Conservation (phyloP, 2,888 invertebrate genomes). For the Merodon equestris region DNA sequence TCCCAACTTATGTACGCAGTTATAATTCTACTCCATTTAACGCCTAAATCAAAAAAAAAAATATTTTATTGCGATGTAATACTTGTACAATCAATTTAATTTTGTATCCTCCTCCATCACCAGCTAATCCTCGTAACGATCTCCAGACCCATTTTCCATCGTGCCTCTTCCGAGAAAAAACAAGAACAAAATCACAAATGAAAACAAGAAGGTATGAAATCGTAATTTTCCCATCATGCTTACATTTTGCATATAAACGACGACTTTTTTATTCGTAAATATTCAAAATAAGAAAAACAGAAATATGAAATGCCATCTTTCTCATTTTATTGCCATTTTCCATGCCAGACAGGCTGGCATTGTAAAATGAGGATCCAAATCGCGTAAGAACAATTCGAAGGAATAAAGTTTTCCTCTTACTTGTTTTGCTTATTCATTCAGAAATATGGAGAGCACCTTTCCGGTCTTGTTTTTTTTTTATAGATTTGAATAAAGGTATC, state of each 20-base stretch:
- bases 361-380: slow-evolving; percentile 38
- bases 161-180: neutral
- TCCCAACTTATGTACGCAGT: no score
- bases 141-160: slow-evolving; percentile 25
- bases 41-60: neutral
- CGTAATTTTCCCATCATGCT: slow-evolving; percentile 54
- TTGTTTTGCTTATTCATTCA: slow-evolving; percentile 37
- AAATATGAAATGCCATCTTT: slow-evolving; percentile 42
- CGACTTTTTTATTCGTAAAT: slow-evolving; percentile 44
- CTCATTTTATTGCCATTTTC: slow-evolving; percentile 49
- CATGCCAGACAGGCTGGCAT: slow-evolving; percentile 2
- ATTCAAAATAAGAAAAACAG: neutral
- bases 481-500: slow-evolving; percentile 49
- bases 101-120: slow-evolving; percentile 27
- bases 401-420: slow-evolving; percentile 20
- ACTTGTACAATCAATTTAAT: slow-evolving; percentile 35
- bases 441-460: slow-evolving; percentile 40
- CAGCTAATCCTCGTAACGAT: slow-evolving; percentile 45
- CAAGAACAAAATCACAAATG: neutral
- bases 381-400: slow-evolving; percentile 35
- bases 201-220: slow-evolving; percentile 26
- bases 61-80: no score
- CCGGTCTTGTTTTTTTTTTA: slow-evolving; percentile 35
- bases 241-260: slow-evolving; percentile 49
- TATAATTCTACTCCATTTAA: no score